Evolutionary conservation across 1,140 invertebrate genomes (phyloP), one percentile per base, ranked within the genome.

Genomic region (Thereuonema tuberculata): DNA sequence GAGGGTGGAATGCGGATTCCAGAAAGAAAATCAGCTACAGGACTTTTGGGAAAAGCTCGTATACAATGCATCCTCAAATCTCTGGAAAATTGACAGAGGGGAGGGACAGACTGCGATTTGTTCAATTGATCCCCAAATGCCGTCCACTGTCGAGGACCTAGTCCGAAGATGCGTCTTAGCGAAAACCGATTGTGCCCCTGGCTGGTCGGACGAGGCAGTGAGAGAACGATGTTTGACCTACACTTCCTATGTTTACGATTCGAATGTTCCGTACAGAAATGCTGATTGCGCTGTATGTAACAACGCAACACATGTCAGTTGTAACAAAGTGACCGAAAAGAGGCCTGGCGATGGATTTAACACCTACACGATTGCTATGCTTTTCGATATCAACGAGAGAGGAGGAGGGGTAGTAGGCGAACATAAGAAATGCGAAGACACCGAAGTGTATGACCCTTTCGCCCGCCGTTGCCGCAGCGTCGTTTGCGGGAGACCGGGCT

Each of bases 231-330:
- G 75, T 61, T 66, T 67, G 56, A 70, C 73, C 0, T 76, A 75
- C 63, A 76, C 74, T 1, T 69, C 75, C 0, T 68, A 76, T 2
- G 71, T 77, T 2, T 76, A 76, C 61, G 23, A 64, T 20, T 64
- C 64, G 3, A 66, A 66, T n/a, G 63, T 66, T 2, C 68, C 69
- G 0, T 82, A 77, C 65, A 69, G 75, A 61, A 82, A 82, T 62
- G 65, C 73, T 0, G 78, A 81, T 63, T 82, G 81, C 65, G 80
- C 80, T 2, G 61, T 75, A 12, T 82, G 81, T 65, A 78, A 81
- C 63, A 65, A 71, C 21, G 74, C 72, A 1, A 62, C 63, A 1
- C 55, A 71, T 54, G 53, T 76, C 24, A 62, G 62, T 43, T 76
- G 78, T 62, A 58, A 66, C 3, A 61, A 64, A 56, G 58, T 26